phyloP scores from a whole-genome alignment of 2,888 invertebrate genomes.

The Agrilus biguttatus region DNA sequence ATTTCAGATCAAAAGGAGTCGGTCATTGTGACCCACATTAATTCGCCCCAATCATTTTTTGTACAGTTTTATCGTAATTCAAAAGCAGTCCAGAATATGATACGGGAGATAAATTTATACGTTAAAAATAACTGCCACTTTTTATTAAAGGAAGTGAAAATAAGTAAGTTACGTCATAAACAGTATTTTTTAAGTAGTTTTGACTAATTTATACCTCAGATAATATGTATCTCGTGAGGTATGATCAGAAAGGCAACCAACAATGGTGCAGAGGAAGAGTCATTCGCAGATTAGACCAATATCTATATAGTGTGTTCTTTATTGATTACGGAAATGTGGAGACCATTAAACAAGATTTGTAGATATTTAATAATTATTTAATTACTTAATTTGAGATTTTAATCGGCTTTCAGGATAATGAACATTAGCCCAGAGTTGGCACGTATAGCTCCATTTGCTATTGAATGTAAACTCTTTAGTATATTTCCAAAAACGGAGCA shows the following conservation, averaged over 20 bases:
- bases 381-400: too few relatives aligned
- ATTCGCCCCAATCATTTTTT: constrained; percentile 48
- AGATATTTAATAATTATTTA: constrained; percentile 14
- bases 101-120: constrained; percentile 9
- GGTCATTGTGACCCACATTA: constrained; percentile 40
- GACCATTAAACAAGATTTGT: constrained; percentile 35
- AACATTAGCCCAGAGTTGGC: constrained; percentile 33
- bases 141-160: not conserved
- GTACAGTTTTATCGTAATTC: constrained; percentile 36
- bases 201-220: constrained; percentile 28
- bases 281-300: constrained; percentile 17
- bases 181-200: not conserved
- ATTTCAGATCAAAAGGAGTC: constrained; percentile 26
- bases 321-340: constrained; percentile 50
- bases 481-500: constrained; percentile 34
- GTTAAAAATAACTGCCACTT: constrained; percentile 8
- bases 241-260: constrained; percentile 36
- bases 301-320: constrained; percentile 39
- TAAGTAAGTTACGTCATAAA: constrained; percentile 13
- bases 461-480: constrained; percentile 44
- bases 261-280: constrained; percentile 56
- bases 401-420: constrained; percentile 28
- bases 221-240: constrained; percentile 46
- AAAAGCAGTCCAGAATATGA: constrained; percentile 3
- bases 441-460: constrained; percentile 36